Base-by-base conservation (phyloP, 2,797 vertebrate species). In the Diceros bicornis region DNA sequence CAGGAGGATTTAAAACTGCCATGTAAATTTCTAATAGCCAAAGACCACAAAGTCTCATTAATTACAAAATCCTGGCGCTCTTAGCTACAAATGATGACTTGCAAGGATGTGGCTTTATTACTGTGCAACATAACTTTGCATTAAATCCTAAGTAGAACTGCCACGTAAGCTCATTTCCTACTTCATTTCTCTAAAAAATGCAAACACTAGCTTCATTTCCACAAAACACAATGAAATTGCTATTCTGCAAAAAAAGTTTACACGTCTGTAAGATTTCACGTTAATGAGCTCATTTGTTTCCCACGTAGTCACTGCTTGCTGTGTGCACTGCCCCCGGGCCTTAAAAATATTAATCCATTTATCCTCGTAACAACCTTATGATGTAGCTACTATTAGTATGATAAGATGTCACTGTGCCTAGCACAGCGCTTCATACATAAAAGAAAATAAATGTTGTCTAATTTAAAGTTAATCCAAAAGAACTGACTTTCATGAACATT, bases 1-100 rank as follows among this genome's bases (percentile, higher is more conserved):
- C 66, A 84, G 78, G 78, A 94, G 62, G 88, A 96, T 95, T 98
- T 95, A 96, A 97, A 97, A 97, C 21, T 93, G 96, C 29, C 90
- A 96, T 27, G 59, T 81, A 89, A 89, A 96, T 96, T 89, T 94
- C 88, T 87, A 96, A 89, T 59, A 96, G 23, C 96, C 95, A 97
- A 97, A 96, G 75, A 81, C 97, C 91, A 96, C 64, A 91, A 82
- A 83, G 84, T 96, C 55, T 95, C 93, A 77, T 91, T 96, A 98
- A 97, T 97, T 74, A 88, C 77, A 97, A 0, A 12, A 81, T 95
- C 47, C 79, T 89, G 32, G 66, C 82, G 64, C 96, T 96, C 92
- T 97, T 41, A 91, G 89, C 93, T 96, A 92, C 81, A 97, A 98
- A 93, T 93, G 95, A 82, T 20, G 95, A 94, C 91, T 47, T 32